phyloP scores from a whole-genome alignment of 2,113 vertebrate species.

The Ursus arctos region DNA sequence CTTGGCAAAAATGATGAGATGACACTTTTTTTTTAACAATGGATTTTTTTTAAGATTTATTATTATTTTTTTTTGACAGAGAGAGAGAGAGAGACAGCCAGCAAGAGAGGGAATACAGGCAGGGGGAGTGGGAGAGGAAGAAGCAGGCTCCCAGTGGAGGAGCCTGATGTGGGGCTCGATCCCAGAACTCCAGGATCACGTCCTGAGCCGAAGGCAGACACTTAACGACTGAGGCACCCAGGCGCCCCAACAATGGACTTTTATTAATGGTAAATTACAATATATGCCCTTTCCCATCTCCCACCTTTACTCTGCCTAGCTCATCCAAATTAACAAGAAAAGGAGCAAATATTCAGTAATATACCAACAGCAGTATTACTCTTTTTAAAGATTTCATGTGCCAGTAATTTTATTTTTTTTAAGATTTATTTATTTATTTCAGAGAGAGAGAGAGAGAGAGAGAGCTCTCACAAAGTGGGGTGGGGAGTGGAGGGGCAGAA shows the following conservation, averaged over 20 bases:
- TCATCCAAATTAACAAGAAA: slow-evolving; percentile 18
- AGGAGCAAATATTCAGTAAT: slow-evolving; percentile 62
- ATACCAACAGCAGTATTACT: slow-evolving; percentile 94
- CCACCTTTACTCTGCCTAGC: neutral
- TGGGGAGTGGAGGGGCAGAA: neutral
- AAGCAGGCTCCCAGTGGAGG: too few species aligned
- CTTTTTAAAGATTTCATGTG: slow-evolving; percentile 98
- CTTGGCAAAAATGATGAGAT: neutral
- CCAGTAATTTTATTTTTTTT: slow-evolving; percentile 92
- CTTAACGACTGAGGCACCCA: too few species aligned
- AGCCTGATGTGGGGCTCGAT: too few species aligned
- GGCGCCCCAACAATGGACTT: neutral
- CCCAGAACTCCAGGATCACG: too few species aligned
- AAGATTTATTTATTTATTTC: neutral
- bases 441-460: too few species aligned
- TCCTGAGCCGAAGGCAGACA: too few species aligned
- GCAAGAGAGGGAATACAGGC: too few species aligned
- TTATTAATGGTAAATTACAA: slow-evolving; percentile 27
- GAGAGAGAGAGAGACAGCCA: too few species aligned
- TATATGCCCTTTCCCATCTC: neutral
- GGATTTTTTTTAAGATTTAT: neutral
- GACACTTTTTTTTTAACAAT: too few species aligned
- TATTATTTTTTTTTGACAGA: too few species aligned
- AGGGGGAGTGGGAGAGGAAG: too few species aligned
- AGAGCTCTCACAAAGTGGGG: neutral